Percentiles rank a stretch among this genome's conserved stretches.
phyloP scores from a whole-genome alignment of 2,888 invertebrate species.

The Coremacera marginata region DNA sequence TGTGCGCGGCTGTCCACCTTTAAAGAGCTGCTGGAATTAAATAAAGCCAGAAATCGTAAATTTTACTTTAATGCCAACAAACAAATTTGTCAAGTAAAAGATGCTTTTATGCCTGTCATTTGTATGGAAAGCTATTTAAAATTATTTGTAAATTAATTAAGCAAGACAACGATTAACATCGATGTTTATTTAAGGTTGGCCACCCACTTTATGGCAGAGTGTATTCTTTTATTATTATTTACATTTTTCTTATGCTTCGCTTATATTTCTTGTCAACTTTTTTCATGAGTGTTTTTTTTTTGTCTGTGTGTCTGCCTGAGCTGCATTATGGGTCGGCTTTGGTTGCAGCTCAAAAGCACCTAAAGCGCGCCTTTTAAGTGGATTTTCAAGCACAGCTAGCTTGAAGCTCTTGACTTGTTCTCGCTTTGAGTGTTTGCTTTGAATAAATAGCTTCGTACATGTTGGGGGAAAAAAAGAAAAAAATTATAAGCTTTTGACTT shows the following conservation, averaged over 20 bases:
- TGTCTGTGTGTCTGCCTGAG: neutral
- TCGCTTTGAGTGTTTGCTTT: conserved; percentile 31
- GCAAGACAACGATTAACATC: neutral
- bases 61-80: neutral
- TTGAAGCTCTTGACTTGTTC: conserved; percentile 14
- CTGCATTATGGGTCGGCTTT: neutral
- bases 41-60: neutral
- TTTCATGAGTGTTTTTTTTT: neutral
- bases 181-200: neutral
- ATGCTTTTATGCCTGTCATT: neutral
- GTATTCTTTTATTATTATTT: neutral
- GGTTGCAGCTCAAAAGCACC: conserved; percentile 19
- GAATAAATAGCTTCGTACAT: conserved; percentile 2
- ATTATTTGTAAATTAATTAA: conserved; percentile 19
- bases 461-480: neutral
- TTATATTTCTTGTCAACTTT: neutral
- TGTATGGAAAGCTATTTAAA: neutral
- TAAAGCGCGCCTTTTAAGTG: conserved; percentile 26
- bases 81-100: neutral
- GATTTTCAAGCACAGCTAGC: neutral
- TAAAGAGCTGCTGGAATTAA: conserved; percentile 42
- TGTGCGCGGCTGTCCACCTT: conserved; percentile 34
- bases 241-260: neutral
- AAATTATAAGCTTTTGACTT: conserved; percentile 5
- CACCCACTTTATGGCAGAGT: neutral